Base-by-base conservation (phyloP, 1,140 invertebrate species). In the Drosophila takahashii region DNA sequence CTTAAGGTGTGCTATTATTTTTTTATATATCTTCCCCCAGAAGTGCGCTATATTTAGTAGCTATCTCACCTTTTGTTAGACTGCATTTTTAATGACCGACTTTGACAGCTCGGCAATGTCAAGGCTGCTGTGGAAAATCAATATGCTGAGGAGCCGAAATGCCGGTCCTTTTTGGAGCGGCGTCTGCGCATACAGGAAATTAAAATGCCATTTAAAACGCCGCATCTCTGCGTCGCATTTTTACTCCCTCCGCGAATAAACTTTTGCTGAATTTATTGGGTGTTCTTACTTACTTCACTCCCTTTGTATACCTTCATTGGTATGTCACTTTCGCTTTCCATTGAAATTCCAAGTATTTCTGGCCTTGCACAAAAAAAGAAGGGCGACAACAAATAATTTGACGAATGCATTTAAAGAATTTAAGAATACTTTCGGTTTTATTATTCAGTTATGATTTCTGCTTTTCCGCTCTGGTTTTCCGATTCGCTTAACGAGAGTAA, bases 351-450 rank as follows among this genome's bases (percentile, higher is more conserved):
- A 32, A 36, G 15, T 39, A 50, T 51, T 60, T 60, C 32, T 42
- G 45, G 26, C 8, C 9, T 16, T 29, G 65, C 16, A 27, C 41
- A 15, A 70, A 62, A 70, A 69, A 22, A 37, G 1, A 36, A 48
- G 3, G 36, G 39, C 37, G 64, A 10, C 27, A 48, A 36, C 9
- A 65, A 86, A 58, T 52, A 36, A 87, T 59, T 54, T 66, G 27
- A 57, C 71, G 18, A 27, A 67, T 41, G 41, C 36, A 15, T 80
- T 84, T 89, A 89, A 89, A 89, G 85, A 90, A 89, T 89, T 89
- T 89, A 89, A 84, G 84, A 89, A 90, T 89, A 89, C 84, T 60
- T 90, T 89, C 77, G 64, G 77, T 77, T 79, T 84, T 89, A 80
- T 87, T 89, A 84, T 81, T 76, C 27, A 58, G 45, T 76, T 66